phyloP scores from a whole-genome alignment of 2,888 invertebrate species.

The Meiosimyza platycephala region DNA sequence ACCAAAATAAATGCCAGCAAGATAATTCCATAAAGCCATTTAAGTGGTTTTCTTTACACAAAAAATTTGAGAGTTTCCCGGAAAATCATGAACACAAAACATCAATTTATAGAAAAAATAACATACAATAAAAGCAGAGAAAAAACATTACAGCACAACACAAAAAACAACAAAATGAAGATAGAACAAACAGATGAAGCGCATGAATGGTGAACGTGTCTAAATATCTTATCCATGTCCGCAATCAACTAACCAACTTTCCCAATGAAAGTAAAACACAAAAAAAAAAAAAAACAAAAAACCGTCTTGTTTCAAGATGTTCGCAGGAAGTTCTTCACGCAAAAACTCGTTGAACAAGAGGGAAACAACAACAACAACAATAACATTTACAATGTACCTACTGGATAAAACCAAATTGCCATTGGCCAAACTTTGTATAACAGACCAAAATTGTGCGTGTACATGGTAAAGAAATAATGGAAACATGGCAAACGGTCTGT shows the following conservation, averaged over 20 bases:
- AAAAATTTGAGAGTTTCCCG: neutral
- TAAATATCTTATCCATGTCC: conserved; percentile 17
- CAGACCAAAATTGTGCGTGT: too few relatives aligned
- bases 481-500: too few relatives aligned
- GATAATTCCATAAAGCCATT: conserved; percentile 18
- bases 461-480: too few relatives aligned
- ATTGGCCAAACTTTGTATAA: too few relatives aligned
- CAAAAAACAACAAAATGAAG: neutral
- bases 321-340: neutral
- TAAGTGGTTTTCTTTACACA: conserved; percentile 25
- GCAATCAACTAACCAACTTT: conserved; percentile 7
- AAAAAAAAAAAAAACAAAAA: too few relatives aligned
- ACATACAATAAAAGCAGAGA: too few relatives aligned
- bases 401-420: too few relatives aligned
- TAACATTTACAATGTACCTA: too few relatives aligned
- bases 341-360: neutral
- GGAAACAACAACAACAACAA: too few relatives aligned
- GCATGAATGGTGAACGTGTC: conserved; percentile 7
- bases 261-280: too few relatives aligned
- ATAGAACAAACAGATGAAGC: neutral
- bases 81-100: neutral
- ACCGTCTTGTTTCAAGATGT: conserved; percentile 10
- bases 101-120: neutral
- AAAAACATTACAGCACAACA: neutral
- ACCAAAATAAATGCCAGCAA: conserved; percentile 2